Conservation (phyloP, 1,140 invertebrate species). For the Andricus grossulariae region DNA sequence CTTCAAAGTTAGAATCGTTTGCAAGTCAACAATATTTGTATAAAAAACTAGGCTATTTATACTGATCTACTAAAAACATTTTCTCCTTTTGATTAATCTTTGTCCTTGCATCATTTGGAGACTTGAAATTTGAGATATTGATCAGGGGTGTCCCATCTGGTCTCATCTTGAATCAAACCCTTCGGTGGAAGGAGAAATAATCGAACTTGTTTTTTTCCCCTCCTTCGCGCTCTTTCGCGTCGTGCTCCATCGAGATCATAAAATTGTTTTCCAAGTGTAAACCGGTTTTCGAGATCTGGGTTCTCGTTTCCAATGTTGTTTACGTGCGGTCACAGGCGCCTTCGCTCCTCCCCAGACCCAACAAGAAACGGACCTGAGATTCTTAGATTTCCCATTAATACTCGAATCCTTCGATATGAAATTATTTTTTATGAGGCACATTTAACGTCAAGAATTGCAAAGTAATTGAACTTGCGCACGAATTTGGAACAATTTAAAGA, state of each 20-base stretch:
- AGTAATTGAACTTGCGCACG: background rate
- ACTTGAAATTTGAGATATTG: background rate
- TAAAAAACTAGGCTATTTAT: too few relatives aligned
- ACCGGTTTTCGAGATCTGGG: slow-evolving; percentile 70
- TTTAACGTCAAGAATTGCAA: background rate
- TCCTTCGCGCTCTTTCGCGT: slow-evolving; percentile 15
- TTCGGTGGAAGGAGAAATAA: slow-evolving; percentile 48
- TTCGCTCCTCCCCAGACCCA: slow-evolving; percentile 52
- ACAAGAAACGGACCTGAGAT: background rate
- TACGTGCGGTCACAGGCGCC: slow-evolving; percentile 72
- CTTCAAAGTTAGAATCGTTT: too few relatives aligned
- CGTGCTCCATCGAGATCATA: slow-evolving; percentile 63
- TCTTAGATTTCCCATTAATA: background rate
- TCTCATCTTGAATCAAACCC: slow-evolving; percentile 37
- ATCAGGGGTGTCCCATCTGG: slow-evolving; percentile 45
- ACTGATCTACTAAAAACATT: too few relatives aligned
- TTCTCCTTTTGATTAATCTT: too few relatives aligned
- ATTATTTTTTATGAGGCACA: slow-evolving; percentile 23
- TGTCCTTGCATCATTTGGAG: too few relatives aligned
- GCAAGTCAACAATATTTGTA: too few relatives aligned
- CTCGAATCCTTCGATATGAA: background rate
- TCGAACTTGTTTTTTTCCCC: slow-evolving; percentile 47
- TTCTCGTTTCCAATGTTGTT: slow-evolving; percentile 72
- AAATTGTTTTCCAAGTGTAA: slow-evolving; percentile 72
- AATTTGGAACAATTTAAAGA: background rate